Evolutionary conservation across 2,888 invertebrate species (phyloP).

Genomic region (Platycheirus albimanus): DNA sequence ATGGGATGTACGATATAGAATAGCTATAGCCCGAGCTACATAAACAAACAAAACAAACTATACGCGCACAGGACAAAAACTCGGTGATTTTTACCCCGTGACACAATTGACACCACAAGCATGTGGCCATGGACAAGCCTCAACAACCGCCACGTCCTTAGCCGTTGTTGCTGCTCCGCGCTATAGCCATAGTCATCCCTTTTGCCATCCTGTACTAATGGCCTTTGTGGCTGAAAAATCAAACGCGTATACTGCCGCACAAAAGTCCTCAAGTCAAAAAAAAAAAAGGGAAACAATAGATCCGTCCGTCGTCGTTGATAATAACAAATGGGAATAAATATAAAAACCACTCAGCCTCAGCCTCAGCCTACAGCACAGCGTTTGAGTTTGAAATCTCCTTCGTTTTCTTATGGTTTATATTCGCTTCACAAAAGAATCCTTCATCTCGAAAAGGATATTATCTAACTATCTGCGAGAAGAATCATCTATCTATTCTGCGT

Average conservation of each 20-base stretch:
- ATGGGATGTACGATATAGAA: not conserved
- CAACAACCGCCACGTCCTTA: constrained; percentile 47
- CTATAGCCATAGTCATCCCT: constrained; percentile 46
- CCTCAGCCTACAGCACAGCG: not conserved
- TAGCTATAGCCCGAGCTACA: constrained; percentile 47
- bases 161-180: constrained; percentile 12
- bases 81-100: constrained; percentile 71
- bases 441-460: constrained; percentile 67
- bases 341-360: constrained; percentile 64
- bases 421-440: constrained; percentile 69
- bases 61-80: constrained; percentile 65
- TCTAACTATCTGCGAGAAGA: constrained; percentile 55
- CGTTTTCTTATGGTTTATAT: constrained; percentile 58
- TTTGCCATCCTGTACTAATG: constrained; percentile 54
- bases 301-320: constrained; percentile 64
- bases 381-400: constrained; percentile 36
- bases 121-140: constrained; percentile 61
- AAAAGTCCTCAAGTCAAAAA: constrained; percentile 62
- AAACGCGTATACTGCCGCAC: constrained; percentile 43
- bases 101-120: constrained; percentile 74
- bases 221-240: constrained; percentile 46
- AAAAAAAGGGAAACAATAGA: constrained; percentile 69
- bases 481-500: constrained; percentile 60
- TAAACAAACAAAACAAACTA: constrained; percentile 65
- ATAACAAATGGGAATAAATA: constrained; percentile 72